These are phyloP conservation scores for Sternarchorhynchus goeldii DNA, from an alignment of 2,797 vertebrate species.

Conservation along the genomic window DNA sequence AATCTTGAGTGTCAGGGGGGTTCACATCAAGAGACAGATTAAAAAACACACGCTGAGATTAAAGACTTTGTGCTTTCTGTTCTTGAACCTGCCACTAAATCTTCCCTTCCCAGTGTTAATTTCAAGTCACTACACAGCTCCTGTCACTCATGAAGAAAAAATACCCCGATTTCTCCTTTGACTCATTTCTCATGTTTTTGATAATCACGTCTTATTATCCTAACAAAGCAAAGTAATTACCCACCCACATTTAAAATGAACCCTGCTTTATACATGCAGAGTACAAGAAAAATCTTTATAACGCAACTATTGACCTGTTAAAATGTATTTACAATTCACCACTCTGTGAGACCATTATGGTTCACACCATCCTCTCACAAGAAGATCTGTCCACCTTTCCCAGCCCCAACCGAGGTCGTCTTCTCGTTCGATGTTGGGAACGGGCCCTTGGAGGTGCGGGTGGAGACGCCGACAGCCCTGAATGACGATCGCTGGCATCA, in stretches of 20 bases:
- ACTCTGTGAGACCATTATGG: not conserved
- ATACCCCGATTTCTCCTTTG: not conserved
- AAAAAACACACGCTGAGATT: constrained; percentile 18
- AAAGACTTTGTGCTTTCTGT: constrained; percentile 19
- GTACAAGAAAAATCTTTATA: not conserved
- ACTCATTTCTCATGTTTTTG: constrained; percentile 14
- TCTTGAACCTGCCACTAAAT: not conserved
- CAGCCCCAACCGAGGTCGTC: constrained; percentile 84
- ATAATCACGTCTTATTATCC: constrained; percentile 16
- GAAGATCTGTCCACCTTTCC: constrained; percentile 25
- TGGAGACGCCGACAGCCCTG: constrained; percentile 74
- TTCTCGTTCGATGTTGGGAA: constrained; percentile 97
- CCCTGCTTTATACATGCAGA: not conserved
- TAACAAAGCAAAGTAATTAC: not conserved
- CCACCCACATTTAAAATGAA: constrained; percentile 8
- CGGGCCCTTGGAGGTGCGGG: constrained; percentile 82
- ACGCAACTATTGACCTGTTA: not conserved
- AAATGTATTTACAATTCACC: not conserved
- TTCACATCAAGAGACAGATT: constrained; percentile 27
- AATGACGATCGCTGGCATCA: constrained; percentile 91
- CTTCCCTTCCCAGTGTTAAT: not conserved
- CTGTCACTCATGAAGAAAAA: constrained; percentile 12
- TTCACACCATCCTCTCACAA: not conserved
- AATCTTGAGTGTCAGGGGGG: constrained; percentile 1
- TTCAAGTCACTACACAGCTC: constrained; percentile 1